These are phyloP conservation scores for Leptoclinus maculatus DNA, from an alignment of 2,797 vertebrate species.

Conservation along the genomic window DNA sequence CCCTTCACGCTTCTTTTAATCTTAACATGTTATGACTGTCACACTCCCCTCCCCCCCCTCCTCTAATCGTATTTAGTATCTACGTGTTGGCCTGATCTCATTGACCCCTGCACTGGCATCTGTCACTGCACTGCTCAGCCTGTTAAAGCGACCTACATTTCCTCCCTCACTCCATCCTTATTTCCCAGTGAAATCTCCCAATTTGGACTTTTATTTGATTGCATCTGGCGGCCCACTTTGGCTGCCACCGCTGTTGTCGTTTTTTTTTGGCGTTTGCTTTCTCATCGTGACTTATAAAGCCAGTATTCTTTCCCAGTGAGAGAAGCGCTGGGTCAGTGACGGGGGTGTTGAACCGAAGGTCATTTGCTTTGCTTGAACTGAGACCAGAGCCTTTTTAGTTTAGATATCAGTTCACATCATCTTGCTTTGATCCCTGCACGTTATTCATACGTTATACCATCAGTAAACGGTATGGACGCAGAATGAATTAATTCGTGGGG, in stretches of 20 bases:
- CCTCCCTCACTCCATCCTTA: conserved; percentile 29
- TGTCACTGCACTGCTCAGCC: conserved; percentile 55
- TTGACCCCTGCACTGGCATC: conserved; percentile 62
- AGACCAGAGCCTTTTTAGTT: conserved; percentile 38
- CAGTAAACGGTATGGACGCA: conserved; percentile 21
- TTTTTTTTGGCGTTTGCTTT: conserved; percentile 13
- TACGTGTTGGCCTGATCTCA: conserved; percentile 34
- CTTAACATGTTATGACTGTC: conserved; percentile 46
- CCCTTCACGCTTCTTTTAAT: conserved; percentile 37
- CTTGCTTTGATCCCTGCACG: conserved; percentile 30
- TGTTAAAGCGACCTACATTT: conserved; percentile 51
- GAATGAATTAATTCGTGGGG: not conserved
- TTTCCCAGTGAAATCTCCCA: conserved; percentile 37
- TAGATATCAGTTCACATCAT: conserved; percentile 10
- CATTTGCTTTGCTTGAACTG: conserved; percentile 50
- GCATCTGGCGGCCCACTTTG: conserved; percentile 23
- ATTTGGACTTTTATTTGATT: conserved; percentile 6
- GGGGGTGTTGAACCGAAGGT: conserved; percentile 36
- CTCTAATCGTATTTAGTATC: conserved; percentile 39
- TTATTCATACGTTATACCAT: conserved; percentile 20
- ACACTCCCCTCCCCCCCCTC: not conserved
- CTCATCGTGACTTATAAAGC: conserved; percentile 36
- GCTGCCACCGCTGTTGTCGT: not conserved
- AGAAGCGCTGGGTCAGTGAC: conserved; percentile 29
- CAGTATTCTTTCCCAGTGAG: conserved; percentile 29